phyloP scores from a whole-genome alignment of 2,888 invertebrate genomes.

The Charanyca ferruginea region DNA sequence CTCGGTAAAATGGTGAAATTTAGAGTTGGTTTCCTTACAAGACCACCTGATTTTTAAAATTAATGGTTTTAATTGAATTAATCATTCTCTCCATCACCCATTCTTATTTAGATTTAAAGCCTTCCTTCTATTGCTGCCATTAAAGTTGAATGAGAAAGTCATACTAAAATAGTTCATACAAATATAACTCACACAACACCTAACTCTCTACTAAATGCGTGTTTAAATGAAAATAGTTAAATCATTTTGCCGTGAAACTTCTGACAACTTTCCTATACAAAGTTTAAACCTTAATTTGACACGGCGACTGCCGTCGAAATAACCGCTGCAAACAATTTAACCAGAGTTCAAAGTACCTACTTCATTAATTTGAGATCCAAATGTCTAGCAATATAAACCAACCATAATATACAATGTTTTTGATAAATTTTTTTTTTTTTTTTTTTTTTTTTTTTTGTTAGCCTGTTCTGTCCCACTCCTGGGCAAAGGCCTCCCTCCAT shows the following conservation, averaged over 20 bases:
- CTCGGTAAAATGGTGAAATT: too few species aligned
- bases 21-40: too few species aligned
- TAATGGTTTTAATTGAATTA: too few species aligned
- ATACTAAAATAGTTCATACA: neutral
- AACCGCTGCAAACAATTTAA: conserved; percentile 47
- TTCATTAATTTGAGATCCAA: conserved; percentile 37
- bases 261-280: conserved; percentile 20
- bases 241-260: conserved; percentile 34
- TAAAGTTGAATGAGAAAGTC: neutral
- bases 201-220: conserved; percentile 1
- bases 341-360: conserved; percentile 35
- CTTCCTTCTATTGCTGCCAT: too few species aligned
- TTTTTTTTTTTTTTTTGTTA: too few species aligned
- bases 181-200: neutral
- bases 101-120: too few species aligned
- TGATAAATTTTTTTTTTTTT: conserved; percentile 46
- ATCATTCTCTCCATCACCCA: too few species aligned
- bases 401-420: conserved; percentile 24
- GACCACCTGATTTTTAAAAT: too few species aligned
- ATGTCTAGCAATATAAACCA: conserved; percentile 21
- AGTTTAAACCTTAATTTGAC: conserved; percentile 43
- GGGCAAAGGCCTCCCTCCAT: too few species aligned
- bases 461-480: too few species aligned
- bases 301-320: conserved; percentile 45
- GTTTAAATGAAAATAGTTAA: conserved; percentile 24